Conservation (phyloP, 2,797 vertebrate species). For the Lepus oiostolus region DNA sequence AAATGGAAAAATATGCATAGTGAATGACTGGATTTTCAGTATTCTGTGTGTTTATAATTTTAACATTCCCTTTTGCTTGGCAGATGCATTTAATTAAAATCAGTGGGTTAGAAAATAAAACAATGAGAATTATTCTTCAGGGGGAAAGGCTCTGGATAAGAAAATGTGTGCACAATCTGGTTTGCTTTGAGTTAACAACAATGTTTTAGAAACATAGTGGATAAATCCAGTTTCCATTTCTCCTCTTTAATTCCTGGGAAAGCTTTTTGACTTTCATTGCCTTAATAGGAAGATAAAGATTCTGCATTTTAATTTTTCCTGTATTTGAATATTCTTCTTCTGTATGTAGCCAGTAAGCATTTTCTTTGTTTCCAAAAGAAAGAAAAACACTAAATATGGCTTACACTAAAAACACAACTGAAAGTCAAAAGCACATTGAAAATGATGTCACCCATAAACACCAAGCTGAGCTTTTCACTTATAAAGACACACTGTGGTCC, state of each 20-base stretch:
- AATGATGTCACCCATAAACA: neutral
- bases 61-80: neutral
- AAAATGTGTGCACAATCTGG: neutral
- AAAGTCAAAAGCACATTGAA: neutral
- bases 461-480: neutral
- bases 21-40: neutral
- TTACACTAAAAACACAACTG: neutral
- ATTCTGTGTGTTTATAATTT: neutral
- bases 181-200: neutral
- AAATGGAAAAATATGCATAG: slow-evolving; percentile 29
- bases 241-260: neutral
- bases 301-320: neutral
- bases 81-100: slow-evolving; percentile 62
- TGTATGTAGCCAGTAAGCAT: neutral
- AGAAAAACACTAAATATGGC: neutral
- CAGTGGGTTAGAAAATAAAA: slow-evolving; percentile 42
- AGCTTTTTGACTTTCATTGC: neutral
- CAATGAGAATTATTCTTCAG: neutral
- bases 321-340: slow-evolving; percentile 19
- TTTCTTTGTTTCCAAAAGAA: neutral
- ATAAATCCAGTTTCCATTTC: neutral
- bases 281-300: neutral
- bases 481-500: neutral
- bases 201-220: neutral
- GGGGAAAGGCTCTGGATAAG: neutral